Conservation (phyloP, 2,888 invertebrate species). For the Trissolcus brochymenae region DNA sequence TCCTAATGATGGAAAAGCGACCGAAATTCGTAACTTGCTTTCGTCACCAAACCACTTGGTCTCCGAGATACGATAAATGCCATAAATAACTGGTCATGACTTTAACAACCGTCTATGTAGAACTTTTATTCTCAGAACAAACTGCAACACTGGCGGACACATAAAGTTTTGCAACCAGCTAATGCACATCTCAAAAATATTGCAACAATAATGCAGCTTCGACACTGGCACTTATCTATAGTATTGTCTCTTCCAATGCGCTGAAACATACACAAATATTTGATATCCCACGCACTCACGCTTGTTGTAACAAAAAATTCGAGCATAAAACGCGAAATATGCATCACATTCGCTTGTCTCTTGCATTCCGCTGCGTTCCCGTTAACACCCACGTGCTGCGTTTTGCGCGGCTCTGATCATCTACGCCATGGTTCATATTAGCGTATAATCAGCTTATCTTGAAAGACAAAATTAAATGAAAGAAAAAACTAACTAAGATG, state of each 20-base stretch:
- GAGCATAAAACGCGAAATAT: conserved; percentile 56
- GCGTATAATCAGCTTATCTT: conserved; percentile 59
- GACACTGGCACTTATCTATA: conserved; percentile 40
- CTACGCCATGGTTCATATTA: conserved; percentile 46
- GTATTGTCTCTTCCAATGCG: conserved; percentile 35
- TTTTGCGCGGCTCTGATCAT: conserved; percentile 42
- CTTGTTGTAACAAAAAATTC: conserved; percentile 38
- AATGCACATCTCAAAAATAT: conserved; percentile 7
- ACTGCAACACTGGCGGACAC: conserved; percentile 5
- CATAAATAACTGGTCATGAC: neutral
- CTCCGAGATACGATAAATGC: neutral
- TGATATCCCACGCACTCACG: conserved; percentile 44
- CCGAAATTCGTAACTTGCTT: conserved; percentile 26
- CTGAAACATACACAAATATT: conserved; percentile 45
- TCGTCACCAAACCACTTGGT: conserved; percentile 1
- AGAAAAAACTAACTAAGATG: too few relatives aligned
- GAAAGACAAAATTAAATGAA: too few relatives aligned
- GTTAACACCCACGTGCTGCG: conserved; percentile 57
- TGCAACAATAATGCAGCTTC: conserved; percentile 45
- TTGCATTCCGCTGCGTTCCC: conserved; percentile 55
- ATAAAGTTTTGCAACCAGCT: conserved; percentile 13
- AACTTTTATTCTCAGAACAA: conserved; percentile 22
- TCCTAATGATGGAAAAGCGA: conserved; percentile 35
- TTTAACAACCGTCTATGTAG: conserved; percentile 21
- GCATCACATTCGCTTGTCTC: conserved; percentile 52